Evolutionary conservation across 2,113 vertebrate species (phyloP).

Genomic region (Tylochromis polylepis): DNA sequence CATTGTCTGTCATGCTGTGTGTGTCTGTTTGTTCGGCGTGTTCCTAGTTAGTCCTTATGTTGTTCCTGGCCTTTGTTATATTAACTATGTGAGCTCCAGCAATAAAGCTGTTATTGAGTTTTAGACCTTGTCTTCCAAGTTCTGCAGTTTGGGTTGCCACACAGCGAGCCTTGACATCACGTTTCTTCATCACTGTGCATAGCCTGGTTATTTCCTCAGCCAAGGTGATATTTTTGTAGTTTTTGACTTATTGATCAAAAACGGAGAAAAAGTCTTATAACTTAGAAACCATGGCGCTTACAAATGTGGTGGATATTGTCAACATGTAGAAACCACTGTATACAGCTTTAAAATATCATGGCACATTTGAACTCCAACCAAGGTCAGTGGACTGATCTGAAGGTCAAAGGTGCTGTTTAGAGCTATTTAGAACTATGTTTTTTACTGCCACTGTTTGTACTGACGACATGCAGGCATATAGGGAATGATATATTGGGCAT

Average conservation of each 20-base stretch:
- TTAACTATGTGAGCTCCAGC: background rate
- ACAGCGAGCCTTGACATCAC: background rate
- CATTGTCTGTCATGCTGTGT: background rate
- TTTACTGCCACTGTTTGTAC: no score
- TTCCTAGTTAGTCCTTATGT: background rate
- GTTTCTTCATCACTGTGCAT: background rate
- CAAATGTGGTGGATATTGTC: background rate
- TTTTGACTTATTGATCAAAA: background rate
- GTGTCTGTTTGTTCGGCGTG: background rate
- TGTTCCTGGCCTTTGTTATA: background rate
- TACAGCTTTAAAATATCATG: background rate
- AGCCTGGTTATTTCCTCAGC: background rate
- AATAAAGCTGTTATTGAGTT: background rate
- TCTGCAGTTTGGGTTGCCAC: background rate
- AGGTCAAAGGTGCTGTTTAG: no score
- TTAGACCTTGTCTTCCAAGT: background rate
- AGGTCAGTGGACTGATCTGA: no score
- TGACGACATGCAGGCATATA: no score
- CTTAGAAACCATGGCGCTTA: background rate
- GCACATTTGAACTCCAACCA: background rate
- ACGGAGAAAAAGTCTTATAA: background rate
- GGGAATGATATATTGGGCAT: no score
- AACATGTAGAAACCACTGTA: background rate
- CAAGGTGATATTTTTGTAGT: no score
- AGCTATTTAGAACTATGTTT: no score